Conservation (phyloP, 2,113 vertebrate genomes). For the Cariama cristata region DNA sequence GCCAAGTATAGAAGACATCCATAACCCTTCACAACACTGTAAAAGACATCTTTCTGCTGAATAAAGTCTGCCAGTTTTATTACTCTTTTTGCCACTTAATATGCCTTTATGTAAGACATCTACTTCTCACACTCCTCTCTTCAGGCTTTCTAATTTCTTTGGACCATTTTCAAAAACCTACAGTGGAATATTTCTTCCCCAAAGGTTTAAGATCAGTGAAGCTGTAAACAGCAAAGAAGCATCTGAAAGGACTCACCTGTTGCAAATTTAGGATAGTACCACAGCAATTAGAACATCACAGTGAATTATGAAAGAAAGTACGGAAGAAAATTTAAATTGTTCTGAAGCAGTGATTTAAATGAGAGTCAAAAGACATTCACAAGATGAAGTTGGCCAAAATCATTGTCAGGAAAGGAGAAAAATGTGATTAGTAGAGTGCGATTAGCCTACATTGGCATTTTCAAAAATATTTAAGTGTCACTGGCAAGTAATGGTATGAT, state of each 20-base stretch:
- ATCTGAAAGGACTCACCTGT: not conserved
- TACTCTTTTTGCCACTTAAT: slow-evolving; percentile 24
- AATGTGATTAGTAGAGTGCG: not conserved
- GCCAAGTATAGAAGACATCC: not conserved
- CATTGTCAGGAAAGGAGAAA: not conserved
- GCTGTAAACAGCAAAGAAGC: not conserved
- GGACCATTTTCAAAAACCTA: not conserved
- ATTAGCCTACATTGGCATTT: not conserved
- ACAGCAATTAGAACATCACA: not conserved
- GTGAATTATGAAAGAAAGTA: not conserved
- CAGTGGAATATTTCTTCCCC: not conserved
- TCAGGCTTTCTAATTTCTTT: not conserved
- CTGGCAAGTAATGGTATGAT: not conserved
- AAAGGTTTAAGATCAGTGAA: not conserved
- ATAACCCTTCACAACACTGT: not conserved
- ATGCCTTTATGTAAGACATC: not conserved
- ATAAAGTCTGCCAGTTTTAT: slow-evolving; percentile 11
- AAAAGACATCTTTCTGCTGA: slow-evolving; percentile 6
- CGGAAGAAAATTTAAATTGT: not conserved
- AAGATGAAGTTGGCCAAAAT: not conserved
- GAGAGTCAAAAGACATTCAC: not conserved
- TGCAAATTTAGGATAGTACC: not conserved
- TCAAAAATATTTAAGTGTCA: not conserved
- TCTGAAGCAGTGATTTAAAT: not conserved
- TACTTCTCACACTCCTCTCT: not conserved